phyloP scores from a whole-genome alignment of 2,888 invertebrate genomes.

The Brachylomia viminalis region DNA sequence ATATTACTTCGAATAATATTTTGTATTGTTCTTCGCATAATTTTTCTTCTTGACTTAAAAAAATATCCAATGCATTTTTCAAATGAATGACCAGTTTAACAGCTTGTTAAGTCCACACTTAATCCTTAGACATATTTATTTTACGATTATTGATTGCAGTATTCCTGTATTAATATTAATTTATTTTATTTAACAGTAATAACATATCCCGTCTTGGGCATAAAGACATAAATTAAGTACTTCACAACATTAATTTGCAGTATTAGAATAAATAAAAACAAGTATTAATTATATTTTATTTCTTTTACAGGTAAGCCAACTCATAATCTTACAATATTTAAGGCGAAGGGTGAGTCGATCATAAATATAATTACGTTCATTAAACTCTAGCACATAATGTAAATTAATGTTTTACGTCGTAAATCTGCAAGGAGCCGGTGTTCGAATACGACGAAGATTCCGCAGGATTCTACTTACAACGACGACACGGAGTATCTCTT shows the following conservation, averaged over 20 bases:
- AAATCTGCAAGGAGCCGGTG: constrained; percentile 53
- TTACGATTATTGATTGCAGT: constrained; percentile 12
- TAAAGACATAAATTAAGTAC: constrained; percentile 14
- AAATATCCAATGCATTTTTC: not conserved
- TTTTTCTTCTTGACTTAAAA: too few relatives aligned
- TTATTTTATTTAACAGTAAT: not conserved
- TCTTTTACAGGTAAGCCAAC: constrained; percentile 68
- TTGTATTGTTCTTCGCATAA: not conserved
- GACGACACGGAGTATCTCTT: constrained; percentile 73
- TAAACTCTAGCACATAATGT: constrained; percentile 50
- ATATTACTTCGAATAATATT: constrained; percentile 5
- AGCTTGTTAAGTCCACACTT: constrained; percentile 14
- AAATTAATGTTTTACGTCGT: constrained; percentile 55
- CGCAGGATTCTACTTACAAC: constrained; percentile 74
- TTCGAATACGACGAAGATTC: constrained; percentile 73
- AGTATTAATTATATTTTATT: constrained; percentile 46
- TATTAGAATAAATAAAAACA: constrained; percentile 5
- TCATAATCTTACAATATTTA: constrained; percentile 37
- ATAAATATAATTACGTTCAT: constrained; percentile 58
- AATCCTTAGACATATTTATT: not conserved
- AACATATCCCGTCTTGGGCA: too few relatives aligned
- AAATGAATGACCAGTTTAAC: not conserved
- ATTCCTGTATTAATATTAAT: constrained; percentile 7
- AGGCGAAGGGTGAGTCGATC: constrained; percentile 55
- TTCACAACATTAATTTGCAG: constrained; percentile 1